Evolutionary conservation across 2,113 vertebrate species (phyloP), one percentile per base, ranked within the genome.

Genomic region (Pachyramphus minor): DNA sequence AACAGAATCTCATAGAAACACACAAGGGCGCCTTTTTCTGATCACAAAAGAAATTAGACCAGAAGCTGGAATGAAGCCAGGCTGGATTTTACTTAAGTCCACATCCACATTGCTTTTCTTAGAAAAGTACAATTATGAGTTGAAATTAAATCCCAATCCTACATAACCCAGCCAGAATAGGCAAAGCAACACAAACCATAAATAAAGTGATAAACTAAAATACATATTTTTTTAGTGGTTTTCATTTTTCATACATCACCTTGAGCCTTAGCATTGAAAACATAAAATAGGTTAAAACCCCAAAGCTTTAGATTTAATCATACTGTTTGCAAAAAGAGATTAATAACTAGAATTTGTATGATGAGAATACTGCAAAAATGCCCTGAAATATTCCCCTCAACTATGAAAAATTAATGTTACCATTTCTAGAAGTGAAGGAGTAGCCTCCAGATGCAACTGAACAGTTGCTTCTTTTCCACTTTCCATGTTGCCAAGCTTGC

Each of bases 401-500:
- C 4, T 53, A 85, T 41, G 56, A 81, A 91, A 95, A 88, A 83
- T 72, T 41, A 21, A 60, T 30, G 68, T 98, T 97, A 98, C 98
- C 97, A 98, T 97, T 95, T 98, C 98, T 67, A 98, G 91, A 62
- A 99, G 96, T 3, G 95, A 93, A 42, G 99, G 98, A 89, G 99
- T 99, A 53, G 99, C 98, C 94, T 98, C 98, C 73, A 98, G 87
- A 18, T 98, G 98, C 89, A 99, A 77, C 12, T 98, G 98, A 80
- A 99, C 89, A 21, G 96, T 98, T 27, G 96, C 98, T 82, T 99
- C 99, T 94, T 97, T 98, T 33, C 99, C 98, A 35, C 95, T 97
- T 73, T 99, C 99, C 98, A 99, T 96, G 90, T 98, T 98, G 67
- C 99, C 99, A 21, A 99, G 98, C 68, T 95, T 96, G 96, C 99